Conservation (phyloP, 2,888 invertebrate species). For the Perithous albicinctus region DNA sequence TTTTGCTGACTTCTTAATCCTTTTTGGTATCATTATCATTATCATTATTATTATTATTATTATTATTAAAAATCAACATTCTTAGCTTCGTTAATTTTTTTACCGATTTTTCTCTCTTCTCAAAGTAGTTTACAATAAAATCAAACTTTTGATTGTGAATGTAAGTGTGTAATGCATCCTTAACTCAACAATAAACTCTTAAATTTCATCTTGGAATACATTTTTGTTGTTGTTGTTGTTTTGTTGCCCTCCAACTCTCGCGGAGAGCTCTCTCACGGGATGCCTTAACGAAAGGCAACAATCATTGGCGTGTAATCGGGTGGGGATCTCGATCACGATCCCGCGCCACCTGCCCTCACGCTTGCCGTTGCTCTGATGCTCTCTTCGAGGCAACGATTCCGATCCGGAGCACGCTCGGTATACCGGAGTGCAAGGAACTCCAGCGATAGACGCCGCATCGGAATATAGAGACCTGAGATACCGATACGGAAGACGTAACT, state of each 20-base stretch:
- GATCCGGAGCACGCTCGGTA: constrained; percentile 47
- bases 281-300: constrained; percentile 51
- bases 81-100: no score
- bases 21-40: no score
- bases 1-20: no score
- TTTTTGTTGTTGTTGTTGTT: no score
- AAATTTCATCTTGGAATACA: constrained; percentile 33
- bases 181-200: constrained; percentile 41
- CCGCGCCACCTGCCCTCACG: constrained; percentile 46
- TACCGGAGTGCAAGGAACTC: constrained; percentile 56
- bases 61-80: no score
- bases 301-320: constrained; percentile 57
- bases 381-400: constrained; percentile 13
- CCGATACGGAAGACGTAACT: constrained; percentile 46
- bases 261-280: constrained; percentile 20
- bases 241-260: not conserved
- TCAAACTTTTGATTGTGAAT: no score
- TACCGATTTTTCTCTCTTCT: no score
- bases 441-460: constrained; percentile 37
- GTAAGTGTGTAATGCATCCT: no score
- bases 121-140: no score
- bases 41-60: no score
- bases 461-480: constrained; percentile 22
- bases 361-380: constrained; percentile 4
- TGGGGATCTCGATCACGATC: constrained; percentile 59